Base-by-base conservation (phyloP, 2,113 vertebrate species). In the Camelus bactrianus region DNA sequence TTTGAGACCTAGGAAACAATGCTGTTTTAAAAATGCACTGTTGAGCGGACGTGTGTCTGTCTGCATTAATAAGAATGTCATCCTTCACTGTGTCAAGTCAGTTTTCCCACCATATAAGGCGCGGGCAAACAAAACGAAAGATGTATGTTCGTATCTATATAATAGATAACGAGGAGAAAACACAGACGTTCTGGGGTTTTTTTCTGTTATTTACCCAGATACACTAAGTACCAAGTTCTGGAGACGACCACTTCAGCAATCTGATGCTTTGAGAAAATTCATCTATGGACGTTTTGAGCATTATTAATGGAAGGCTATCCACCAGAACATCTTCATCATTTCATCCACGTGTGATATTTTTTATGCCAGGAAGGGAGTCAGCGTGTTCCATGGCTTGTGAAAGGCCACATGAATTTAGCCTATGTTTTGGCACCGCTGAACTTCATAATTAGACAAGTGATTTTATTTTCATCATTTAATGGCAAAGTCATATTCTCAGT, bases 391-490 rank as follows among this genome's bases (percentile, higher is more conserved):
- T 14, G 11, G 22, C 89, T 93, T 93, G 30, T 20, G 11, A 84
- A n/a, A 87, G 69, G 50, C 11, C 42, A 79, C 14, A n/a, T 69
- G 69, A 90, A 69, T 72, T 38, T 69, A 32, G 35, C 1, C 89
- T 35, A 0, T 64, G 14, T 80, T 96, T 92, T 64, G 91, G 17
- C 15, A 16, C 35, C 83, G 90, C 88, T 42, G 8, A 64, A 32
- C 60, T 93, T 94, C 22, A 38, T 87, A 56, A 92, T 38, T 42
- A 85, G 96, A 97, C 95, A 32, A 64, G 69, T 62, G 3, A 52
- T 91, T 96, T 97, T 60, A 32, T 35, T 96, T 93, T 92, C 28
- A 38, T 87, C 58, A 79, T 42, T 82, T 93, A 91, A 56, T 72
- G 96, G 86, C 81, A 72, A 96, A 48, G 15, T 5, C 14, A 75